A percentile compares a stretch with the other conserved stretches of the same genome.
phyloP scores from a whole-genome alignment of 2,888 invertebrate genomes.

The Epicampocera succincta region DNA sequence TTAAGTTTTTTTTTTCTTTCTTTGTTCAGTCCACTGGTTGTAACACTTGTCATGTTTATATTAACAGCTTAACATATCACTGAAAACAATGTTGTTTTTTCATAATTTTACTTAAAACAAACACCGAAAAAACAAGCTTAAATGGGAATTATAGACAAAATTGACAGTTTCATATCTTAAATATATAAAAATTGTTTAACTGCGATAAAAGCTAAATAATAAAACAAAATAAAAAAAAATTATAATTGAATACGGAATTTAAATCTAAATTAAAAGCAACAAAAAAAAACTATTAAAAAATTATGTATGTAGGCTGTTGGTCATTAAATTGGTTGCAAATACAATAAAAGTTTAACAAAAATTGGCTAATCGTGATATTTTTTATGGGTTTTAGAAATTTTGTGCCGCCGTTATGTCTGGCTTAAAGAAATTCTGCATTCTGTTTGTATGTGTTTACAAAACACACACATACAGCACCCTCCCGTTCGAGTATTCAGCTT shows the following conservation, averaged over 20 bases:
- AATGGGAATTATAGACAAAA: conserved; percentile 67
- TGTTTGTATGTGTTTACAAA: conserved; percentile 20
- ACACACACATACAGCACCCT: not conserved
- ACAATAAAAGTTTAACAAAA: conserved; percentile 48
- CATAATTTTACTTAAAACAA: conserved; percentile 11
- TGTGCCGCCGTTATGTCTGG: conserved; percentile 63
- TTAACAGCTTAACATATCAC: conserved; percentile 71
- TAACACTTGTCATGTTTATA: conserved; percentile 77
- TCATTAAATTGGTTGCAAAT: conserved; percentile 33
- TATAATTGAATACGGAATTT: conserved; percentile 24
- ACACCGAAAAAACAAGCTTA: conserved; percentile 53
- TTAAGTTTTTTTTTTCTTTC: conserved; percentile 33
- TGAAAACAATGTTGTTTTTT: conserved; percentile 28
- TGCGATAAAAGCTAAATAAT: conserved; percentile 10
- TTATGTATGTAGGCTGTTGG: conserved; percentile 47
- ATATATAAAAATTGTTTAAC: conserved; percentile 46
- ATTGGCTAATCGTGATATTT: conserved; percentile 36
- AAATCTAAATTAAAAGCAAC: conserved; percentile 47
- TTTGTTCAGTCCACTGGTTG: conserved; percentile 36
- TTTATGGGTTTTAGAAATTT: conserved; percentile 38
- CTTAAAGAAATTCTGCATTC: conserved; percentile 21
- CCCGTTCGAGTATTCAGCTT: conserved; percentile 32
- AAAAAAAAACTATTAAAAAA: conserved; percentile 47
- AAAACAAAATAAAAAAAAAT: conserved; percentile 2
- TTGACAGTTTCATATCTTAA: conserved; percentile 66